Base-by-base conservation (phyloP, 2,113 vertebrate genomes). In the Panthera uncia region DNA sequence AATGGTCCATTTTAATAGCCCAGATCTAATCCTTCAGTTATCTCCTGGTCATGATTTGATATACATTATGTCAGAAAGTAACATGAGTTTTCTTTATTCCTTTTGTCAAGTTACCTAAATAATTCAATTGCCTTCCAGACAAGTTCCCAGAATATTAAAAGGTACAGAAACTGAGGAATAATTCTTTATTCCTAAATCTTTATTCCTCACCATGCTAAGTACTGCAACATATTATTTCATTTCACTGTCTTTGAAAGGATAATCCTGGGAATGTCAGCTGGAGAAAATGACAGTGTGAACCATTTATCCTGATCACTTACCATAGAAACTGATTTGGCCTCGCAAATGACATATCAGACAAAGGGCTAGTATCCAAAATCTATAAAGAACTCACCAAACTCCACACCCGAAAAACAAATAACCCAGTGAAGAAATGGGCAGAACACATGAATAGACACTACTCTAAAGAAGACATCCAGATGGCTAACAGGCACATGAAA, bases 61-160 rank as follows among this genome's bases (percentile, higher is more conserved):
- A 74, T 31, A 63, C 74, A 73, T 76, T 33, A 74, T 95, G 41
- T 96, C 82, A 95, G 31, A 95, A 33, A 95, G 45, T 84, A 84
- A 81, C 45, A 73, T 45, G 89, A 66, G 87, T 97, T 97, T 76
- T 94, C 91, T 86, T 96, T 13, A 2, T 96, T 69, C 92, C 38
- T 90, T 97, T 91, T 98, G 94, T 91, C 91, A 97, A 96, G 65
- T 97, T 96, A 97, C 48, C 94, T 98, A 96, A 97, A 98, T 98
- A 98, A 98, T 98, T 98, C 88, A 96, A 74, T 98, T 98, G 94
- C 95, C 95, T 98, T 83, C 84, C 27, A 95, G 92, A 94, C 91
- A 96, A 96, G 66, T 94, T 98, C 55, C 74, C 83, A 19, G 57
- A 97, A 63, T 92, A 96, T 91, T 95, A 97, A 93, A 97, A 96